Evolutionary conservation across 2,888 invertebrate species (phyloP).

Genomic region (Scrobipalpa costella): DNA sequence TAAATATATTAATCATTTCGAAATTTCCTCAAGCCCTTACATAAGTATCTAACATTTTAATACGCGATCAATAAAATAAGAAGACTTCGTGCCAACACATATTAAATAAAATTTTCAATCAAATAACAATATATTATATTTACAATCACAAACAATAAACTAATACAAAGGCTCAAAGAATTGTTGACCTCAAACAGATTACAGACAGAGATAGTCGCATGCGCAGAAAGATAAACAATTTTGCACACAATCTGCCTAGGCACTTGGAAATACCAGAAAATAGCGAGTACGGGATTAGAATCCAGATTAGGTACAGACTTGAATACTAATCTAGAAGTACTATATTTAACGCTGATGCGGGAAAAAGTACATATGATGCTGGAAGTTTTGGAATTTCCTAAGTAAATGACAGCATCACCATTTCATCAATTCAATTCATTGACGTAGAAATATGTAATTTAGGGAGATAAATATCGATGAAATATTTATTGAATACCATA

Average conservation of each 20-base stretch:
- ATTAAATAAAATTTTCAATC: too few relatives aligned
- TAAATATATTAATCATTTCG: too few relatives aligned
- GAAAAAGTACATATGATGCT: not conserved
- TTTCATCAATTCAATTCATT: not conserved
- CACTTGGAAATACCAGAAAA: conserved; percentile 60
- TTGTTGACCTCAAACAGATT: conserved; percentile 30
- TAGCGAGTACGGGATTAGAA: conserved; percentile 65
- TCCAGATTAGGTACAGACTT: conserved; percentile 65
- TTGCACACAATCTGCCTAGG: conserved; percentile 45
- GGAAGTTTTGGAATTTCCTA: not conserved
- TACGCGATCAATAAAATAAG: too few relatives aligned
- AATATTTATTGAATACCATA: too few relatives aligned
- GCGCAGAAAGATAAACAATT: conserved; percentile 38
- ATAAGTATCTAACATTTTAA: too few relatives aligned
- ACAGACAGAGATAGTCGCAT: conserved; percentile 36
- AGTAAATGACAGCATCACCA: not conserved
- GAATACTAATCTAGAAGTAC: conserved; percentile 55
- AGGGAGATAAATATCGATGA: too few relatives aligned
- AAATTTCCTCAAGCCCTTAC: too few relatives aligned
- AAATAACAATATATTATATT: too few relatives aligned
- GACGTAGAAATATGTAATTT: too few relatives aligned
- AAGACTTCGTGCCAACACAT: too few relatives aligned
- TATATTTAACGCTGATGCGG: conserved; percentile 26
- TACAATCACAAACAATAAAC: not conserved
- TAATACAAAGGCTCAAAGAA: not conserved